Base-by-base conservation (phyloP, 1,140 invertebrate genomes). In the Zaprionus ornatus region DNA sequence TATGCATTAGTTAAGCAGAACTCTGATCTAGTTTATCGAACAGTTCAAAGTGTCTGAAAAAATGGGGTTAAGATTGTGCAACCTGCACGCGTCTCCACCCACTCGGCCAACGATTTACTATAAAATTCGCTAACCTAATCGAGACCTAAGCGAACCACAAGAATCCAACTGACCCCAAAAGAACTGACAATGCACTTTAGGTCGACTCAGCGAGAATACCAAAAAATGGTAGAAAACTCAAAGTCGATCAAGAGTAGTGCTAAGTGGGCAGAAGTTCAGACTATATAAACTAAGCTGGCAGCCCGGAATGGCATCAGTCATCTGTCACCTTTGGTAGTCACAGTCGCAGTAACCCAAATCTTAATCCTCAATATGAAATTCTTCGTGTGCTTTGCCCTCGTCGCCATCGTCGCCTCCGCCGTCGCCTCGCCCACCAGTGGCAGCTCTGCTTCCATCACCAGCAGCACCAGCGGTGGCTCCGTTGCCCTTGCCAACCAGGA, bases 311-410 rank as follows among this genome's bases (percentile, higher is more conserved):
- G 25, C 57, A 90, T 88, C 85, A 88, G 85, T 88, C 45, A 50
- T 50, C 25, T 29, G 52, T 29, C 79, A 84, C 68, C 62, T 81
- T 81, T 87, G 67, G 75, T 82, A 70, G 81, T 75, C 62, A 67
- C 76, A 71, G 61, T 63, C 74, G 13, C 52, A 66, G 40, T 5
- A 6, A 29, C 27, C 13, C 6, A 29, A 55, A 13, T 13, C 21
- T 15, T 59, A 52, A 45, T 4, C 19, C 27, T 45, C 73, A 90
- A 72, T 55, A 90, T 90, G 86, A 90, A 90, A 86, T 86, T 81
- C 77, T 87, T 90, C n/a, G 86, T 90, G 65, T 90, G 82, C 77
- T 63, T 91, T 60, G 82, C 79, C 27, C 62, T 90, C 61, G 10
- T 90, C 65, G 82, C 85, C 56, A 40, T 80, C 62, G 74, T 67